Evolutionary conservation across 2,888 invertebrate species (phyloP), one percentile per base, ranked within the genome.

Genomic region (Melanostoma mellinum): DNA sequence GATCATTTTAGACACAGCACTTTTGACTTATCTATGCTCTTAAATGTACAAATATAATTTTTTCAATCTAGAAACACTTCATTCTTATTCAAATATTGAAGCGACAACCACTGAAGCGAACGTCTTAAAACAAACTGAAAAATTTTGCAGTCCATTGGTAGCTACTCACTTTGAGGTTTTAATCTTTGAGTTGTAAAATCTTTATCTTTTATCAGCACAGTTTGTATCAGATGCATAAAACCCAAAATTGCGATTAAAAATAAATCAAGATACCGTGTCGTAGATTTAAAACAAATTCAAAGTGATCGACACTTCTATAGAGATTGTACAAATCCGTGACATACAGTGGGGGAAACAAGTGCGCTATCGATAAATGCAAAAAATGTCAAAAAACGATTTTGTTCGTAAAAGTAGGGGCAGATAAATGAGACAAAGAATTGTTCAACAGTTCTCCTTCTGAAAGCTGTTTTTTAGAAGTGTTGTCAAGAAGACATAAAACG

Each of bases 1-100:
- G 63, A 90, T 88, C 90, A 90, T 90, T 60, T 36, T 85, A 46
- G 36, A 35, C 5, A 20, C 1, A 32, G 32, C 20, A 38, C 8
- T 46, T 40, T 38, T 36, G 6, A 20, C 40, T 58, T 69, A 50
- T 68, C 44, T 56, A 68, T 1, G 60, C 32, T 55, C 1, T 32
- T 40, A 36, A 32, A 33, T 32, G 2, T 53, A 10, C 36, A 35
- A 30, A 52, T 32, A 1, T 53, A 32, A 36, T 36, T 8, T 36
- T 10, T 4, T 8, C 36, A 36, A 20, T 53, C 35, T 42, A 53
- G 20, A 20, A 20, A 20, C 20, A 20, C 2, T 4, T 60, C 68
- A 75, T 68, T 38, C 46, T 40, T 33, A 4, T 4, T 46, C 40
- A 33, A 40, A 8, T 8, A 36, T 36, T 32, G 38, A 30, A 32